These are phyloP conservation scores for Ellobius talpinus DNA, from an alignment of 2,113 vertebrate genomes.

Conservation along the genomic window DNA sequence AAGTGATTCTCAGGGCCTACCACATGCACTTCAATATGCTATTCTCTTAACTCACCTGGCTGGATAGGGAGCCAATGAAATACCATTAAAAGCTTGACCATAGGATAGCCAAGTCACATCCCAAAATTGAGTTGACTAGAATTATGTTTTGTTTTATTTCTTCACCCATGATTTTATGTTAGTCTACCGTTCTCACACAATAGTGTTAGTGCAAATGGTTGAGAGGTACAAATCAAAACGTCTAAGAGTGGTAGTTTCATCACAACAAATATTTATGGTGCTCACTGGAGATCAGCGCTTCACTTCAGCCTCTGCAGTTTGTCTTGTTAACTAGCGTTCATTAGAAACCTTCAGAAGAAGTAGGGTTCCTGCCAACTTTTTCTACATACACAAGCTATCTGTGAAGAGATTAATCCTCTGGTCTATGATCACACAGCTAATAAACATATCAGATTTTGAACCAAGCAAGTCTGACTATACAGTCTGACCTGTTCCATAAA, in stretches of 20 bases:
- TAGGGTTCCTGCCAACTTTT: background rate
- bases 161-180: background rate
- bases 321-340: background rate
- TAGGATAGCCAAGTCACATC: background rate
- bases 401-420: constrained; percentile 11
- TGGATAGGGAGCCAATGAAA: background rate
- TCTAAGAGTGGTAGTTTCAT: background rate
- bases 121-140: background rate
- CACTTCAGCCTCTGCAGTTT: background rate
- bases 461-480: constrained; percentile 10
- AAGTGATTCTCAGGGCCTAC: background rate
- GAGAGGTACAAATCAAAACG: background rate
- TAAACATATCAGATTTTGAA: constrained; percentile 44
- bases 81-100: background rate
- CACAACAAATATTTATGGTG: background rate
- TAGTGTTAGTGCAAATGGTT: background rate
- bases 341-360: constrained; percentile 22
- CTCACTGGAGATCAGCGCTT: background rate
- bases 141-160: background rate
- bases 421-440: background rate
- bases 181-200: background rate
- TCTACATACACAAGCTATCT: background rate
- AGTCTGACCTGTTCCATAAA: constrained; percentile 15
- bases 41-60: background rate
- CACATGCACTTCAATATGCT: background rate